Percentiles rank a stretch among this genome's conserved stretches.
Evolutionary conservation across 2,797 vertebrate genomes (phyloP).

Genomic region (Diceros bicornis): DNA sequence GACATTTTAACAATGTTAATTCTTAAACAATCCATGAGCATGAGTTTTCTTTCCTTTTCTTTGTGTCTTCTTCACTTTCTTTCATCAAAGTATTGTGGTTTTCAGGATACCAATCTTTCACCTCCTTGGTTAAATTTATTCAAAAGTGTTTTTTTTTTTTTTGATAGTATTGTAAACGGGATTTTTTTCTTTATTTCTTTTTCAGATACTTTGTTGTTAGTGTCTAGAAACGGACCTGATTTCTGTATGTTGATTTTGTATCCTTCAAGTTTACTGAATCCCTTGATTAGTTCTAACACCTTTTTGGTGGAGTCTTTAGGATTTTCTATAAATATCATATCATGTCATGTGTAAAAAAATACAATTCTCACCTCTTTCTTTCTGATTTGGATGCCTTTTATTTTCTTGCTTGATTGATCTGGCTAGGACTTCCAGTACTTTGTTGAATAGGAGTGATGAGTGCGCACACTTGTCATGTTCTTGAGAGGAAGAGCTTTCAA

Average conservation of each 20-base stretch:
- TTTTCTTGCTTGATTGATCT: neutral
- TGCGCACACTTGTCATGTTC: neutral
- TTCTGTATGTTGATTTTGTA: too few species aligned
- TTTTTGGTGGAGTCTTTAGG: too few species aligned
- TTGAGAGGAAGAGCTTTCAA: neutral
- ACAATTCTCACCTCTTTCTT: neutral
- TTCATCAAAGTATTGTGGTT: neutral
- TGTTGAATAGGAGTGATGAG: neutral
- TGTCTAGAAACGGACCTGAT: neutral
- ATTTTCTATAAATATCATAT: neutral
- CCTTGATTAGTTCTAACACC: too few species aligned
- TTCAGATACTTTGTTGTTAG: neutral
- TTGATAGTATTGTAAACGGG: neutral
- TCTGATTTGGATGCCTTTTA: neutral
- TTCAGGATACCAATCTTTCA: neutral
- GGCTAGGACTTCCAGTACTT: neutral
- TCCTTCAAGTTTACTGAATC: too few species aligned
- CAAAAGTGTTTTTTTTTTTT: neutral
- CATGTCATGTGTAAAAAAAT: neutral
- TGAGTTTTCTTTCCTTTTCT: neutral
- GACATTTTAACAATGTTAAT: neutral
- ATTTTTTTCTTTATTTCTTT: neutral
- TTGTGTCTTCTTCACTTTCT: neutral
- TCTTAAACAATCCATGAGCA: neutral
- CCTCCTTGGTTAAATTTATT: neutral